Base-by-base conservation (phyloP, 2,888 invertebrate genomes). In the Diarsia dahlii region DNA sequence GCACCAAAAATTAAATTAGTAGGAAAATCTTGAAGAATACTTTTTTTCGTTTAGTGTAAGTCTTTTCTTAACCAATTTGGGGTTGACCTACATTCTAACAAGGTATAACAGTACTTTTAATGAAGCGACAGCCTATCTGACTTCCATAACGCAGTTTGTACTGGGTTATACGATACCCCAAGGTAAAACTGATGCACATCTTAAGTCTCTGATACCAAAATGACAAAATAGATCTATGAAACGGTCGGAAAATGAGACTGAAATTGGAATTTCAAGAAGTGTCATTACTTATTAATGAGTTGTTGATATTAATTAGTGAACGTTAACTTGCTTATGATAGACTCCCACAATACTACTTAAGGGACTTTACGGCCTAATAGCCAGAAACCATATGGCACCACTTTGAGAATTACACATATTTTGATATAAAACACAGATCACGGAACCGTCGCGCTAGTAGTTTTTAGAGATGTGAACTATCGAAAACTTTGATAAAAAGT, bases 401-500 rank as follows among this genome's bases (percentile, higher is more conserved):
- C 82, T 84, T 62, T 63, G 54, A 5, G 58, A 52, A 71, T 84
- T 75, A 81, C 85, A 76, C 54, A 71, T 82, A 56, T 71, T 84
- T 71, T 34, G 60, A 50, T 18, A 28, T 84, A 39, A 81, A 45
- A n/a, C 63, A 45, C 45, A 63, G 63, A 23, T 15, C 13, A 63
- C 8, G 13, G n/a, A 45, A 63, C 12, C n/a, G n/a, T 1, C 20
- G n/a, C 10, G 28, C 34, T 60, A 18, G 4, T 9, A 60, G 18
- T 15, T 10, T 13, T n/a, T 63, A 45, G 63, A 45, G 13, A 63
- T 12, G 54, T 54, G 20, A 10, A 8, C 20, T 20, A 50, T 50
- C 50, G n/a, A n/a, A n/a, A n/a, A n/a, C n/a, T n/a, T n/a, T n/a
- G n/a, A n/a, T n/a, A n/a, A n/a, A n/a, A n/a, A n/a, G n/a, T n/a